Evolutionary conservation across 2,113 vertebrate genomes (phyloP).

Genomic region (Elephantulus edwardii): DNA sequence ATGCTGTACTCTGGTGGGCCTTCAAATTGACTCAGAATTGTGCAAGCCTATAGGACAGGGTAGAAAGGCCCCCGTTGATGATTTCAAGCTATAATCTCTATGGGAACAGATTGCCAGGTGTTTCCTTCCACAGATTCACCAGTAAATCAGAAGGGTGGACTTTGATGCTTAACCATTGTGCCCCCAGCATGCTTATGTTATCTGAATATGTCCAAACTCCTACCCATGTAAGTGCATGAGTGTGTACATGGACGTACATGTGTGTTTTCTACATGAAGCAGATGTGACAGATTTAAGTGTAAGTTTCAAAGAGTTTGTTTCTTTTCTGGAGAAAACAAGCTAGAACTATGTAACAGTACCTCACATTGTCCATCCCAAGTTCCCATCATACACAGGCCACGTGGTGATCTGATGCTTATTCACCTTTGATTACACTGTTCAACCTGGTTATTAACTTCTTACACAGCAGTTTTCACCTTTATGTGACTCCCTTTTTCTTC

Average conservation of each 20-base stretch:
- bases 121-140: too few relatives aligned
- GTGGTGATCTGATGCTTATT: background rate
- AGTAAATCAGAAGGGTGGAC: too few relatives aligned
- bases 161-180: too few relatives aligned
- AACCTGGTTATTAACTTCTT: background rate
- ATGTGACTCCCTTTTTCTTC: background rate
- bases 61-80: too few relatives aligned
- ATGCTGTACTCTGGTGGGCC: too few relatives aligned
- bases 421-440: background rate
- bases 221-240: too few relatives aligned
- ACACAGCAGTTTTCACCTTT: background rate
- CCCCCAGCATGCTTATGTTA: too few relatives aligned
- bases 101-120: too few relatives aligned
- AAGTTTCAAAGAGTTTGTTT: background rate
- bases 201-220: too few relatives aligned
- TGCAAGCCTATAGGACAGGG: too few relatives aligned
- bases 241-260: background rate
- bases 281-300: background rate
- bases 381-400: background rate
- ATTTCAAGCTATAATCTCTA: too few relatives aligned
- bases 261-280: background rate
- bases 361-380: background rate
- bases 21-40: too few relatives aligned
- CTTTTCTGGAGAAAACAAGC: background rate
- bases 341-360: background rate